These are phyloP conservation scores for Aspidoscelis tigris DNA, from an alignment of 2,113 vertebrate genomes.

Conservation along the genomic window DNA sequence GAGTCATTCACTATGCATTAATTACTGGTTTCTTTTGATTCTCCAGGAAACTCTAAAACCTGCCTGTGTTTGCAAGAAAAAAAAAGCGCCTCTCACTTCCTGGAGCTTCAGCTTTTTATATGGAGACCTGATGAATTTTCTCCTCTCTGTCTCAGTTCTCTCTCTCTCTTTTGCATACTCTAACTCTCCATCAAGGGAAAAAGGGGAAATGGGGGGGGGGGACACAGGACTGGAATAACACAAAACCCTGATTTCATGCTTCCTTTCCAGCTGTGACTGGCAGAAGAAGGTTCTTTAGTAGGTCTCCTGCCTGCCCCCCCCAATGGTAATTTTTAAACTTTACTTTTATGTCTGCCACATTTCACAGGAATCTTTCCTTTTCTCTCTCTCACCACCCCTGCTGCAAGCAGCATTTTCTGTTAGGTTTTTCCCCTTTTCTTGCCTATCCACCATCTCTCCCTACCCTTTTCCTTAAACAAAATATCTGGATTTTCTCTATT, in stretches of 20 bases:
- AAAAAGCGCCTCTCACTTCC: slow-evolving; percentile 78
- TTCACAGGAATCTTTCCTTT: slow-evolving; percentile 58
- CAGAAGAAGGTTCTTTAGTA: slow-evolving; percentile 80
- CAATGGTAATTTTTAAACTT: slow-evolving; percentile 82
- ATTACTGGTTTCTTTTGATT: slow-evolving; percentile 81
- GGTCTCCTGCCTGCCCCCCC: slow-evolving; percentile 77
- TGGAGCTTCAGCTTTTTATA: slow-evolving; percentile 81
- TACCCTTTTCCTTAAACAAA: slow-evolving; percentile 35
- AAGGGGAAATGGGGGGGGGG: slow-evolving; percentile 67
- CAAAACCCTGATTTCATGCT: slow-evolving; percentile 82
- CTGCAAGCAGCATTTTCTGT: slow-evolving; percentile 50
- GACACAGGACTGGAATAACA: slow-evolving; percentile 33
- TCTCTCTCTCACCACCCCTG: slow-evolving; percentile 31
- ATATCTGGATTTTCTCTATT: slow-evolving; percentile 57
- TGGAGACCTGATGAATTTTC: slow-evolving; percentile 78
- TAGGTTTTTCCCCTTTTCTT: slow-evolving; percentile 36
- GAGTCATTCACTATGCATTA: slow-evolving; percentile 85
- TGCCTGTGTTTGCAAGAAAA: slow-evolving; percentile 76
- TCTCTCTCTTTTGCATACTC: slow-evolving; percentile 81
- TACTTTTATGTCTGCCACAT: slow-evolving; percentile 77
- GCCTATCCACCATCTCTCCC: background rate
- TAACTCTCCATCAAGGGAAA: slow-evolving; percentile 76
- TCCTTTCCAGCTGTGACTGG: slow-evolving; percentile 82
- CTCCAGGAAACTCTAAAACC: slow-evolving; percentile 76
- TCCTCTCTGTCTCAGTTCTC: slow-evolving; percentile 65